Conservation (phyloP, 2,797 vertebrate species). For the Chrosomus eos region DNA sequence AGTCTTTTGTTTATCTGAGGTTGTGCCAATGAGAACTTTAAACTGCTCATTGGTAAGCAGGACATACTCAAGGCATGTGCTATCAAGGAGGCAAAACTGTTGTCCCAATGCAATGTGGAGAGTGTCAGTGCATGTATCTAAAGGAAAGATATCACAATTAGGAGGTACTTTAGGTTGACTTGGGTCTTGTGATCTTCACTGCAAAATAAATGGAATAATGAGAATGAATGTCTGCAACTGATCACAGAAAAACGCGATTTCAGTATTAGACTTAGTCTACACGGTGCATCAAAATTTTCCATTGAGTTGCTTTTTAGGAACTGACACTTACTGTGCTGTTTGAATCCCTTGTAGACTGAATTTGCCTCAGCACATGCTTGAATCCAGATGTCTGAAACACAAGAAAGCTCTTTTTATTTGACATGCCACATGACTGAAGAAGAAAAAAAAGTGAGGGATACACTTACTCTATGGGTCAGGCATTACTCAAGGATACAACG, state of each 20-base stretch:
- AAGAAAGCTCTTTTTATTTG: background rate
- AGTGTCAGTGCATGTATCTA: background rate
- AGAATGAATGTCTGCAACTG: background rate
- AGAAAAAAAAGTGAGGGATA: background rate
- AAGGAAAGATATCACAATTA: background rate
- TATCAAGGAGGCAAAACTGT: conserved; percentile 1
- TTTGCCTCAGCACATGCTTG: background rate
- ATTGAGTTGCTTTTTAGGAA: background rate
- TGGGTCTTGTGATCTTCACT: background rate
- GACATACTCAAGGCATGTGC: conserved; percentile 19
- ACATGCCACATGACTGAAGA: background rate
- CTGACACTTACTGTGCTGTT: background rate
- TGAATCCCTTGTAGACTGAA: background rate
- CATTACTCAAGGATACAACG: background rate
- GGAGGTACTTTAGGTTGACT: background rate
- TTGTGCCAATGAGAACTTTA: conserved; percentile 43
- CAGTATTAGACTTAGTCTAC: background rate
- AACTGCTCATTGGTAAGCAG: conserved; percentile 23
- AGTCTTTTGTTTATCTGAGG: conserved; percentile 41
- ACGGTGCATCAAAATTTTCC: background rate
- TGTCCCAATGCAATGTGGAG: background rate
- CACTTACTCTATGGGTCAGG: background rate
- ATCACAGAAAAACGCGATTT: background rate
- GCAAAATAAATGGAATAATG: background rate
- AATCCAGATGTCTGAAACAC: background rate